Base-by-base conservation (phyloP, 1,140 invertebrate species). In the Andrena cerasifolii region DNA sequence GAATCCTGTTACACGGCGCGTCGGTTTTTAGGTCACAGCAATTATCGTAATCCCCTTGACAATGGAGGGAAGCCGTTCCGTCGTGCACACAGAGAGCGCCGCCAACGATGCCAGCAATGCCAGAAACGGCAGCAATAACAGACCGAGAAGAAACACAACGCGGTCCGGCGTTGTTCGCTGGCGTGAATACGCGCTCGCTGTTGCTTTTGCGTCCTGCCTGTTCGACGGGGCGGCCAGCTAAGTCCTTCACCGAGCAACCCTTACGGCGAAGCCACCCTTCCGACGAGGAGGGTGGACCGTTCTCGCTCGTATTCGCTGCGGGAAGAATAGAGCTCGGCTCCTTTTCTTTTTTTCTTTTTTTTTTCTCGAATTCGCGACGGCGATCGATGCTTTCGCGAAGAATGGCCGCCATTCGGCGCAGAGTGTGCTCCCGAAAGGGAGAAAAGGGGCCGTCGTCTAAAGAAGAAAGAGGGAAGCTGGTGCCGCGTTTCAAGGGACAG, bases 11-110 rank as follows among this genome's bases (percentile, higher is more conserved):
- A 85, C 83, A 85, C 72, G 77, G 24, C 33, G 70, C 77, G 53
- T 70, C 74, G 73, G 68, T 87, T 88, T 89, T 82, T 83, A 81
- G 87, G 86, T 89, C 87, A 83, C 24, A 78, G 83, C 84, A 88
- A 89, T 89, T 86, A 89, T 87, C 74, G 80, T 79, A 81, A 82
- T 80, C 65, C 73, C n/a, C 61, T 56, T 75, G 67, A 77, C 82
- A 78, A 86, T 82, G 74, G 40, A 51, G 33, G 47, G 53, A 79
- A 75, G 49, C 53, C 59, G 43, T 71, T 56, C 24, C 31, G 40
- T 63, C n/a, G 58, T 56, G 26, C 40, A 47, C 26, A 14, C n/a
- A 14, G 16, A 14, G 16, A 28, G 16, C 49, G 18, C 7, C 31
- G 4, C 4, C 31, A 21, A 21, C 58, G 10, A 65, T 0, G 14